These are phyloP conservation scores for Acanthosoma haemorrhoidale DNA, from an alignment of 2,888 invertebrate genomes.

Conservation along the genomic window DNA sequence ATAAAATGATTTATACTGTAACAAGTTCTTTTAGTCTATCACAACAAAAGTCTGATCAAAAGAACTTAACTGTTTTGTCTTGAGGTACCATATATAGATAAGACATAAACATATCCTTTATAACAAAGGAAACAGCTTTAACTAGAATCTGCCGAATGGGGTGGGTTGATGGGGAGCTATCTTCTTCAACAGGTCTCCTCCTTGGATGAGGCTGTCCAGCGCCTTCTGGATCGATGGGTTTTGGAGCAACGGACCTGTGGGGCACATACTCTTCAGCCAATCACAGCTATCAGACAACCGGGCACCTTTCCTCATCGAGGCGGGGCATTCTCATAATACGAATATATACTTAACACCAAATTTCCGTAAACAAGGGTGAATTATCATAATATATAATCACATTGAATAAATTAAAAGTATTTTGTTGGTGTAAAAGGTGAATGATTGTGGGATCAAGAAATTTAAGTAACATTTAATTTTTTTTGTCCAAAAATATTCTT, in stretches of 20 bases:
- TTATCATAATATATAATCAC: too few relatives aligned
- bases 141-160: slow-evolving; percentile 16
- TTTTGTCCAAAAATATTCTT: too few relatives aligned
- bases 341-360: not conserved
- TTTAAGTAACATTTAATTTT: too few relatives aligned
- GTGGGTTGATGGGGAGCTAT: slow-evolving; percentile 11
- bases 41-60: too few relatives aligned
- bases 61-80: not conserved
- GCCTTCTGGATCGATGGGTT: slow-evolving; percentile 76
- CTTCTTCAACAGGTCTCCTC: slow-evolving; percentile 44
- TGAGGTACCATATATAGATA: too few relatives aligned
- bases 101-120: too few relatives aligned
- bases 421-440: too few relatives aligned
- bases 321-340: not conserved
- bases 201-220: slow-evolving; percentile 61
- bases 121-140: not conserved
- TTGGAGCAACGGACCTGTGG: slow-evolving; percentile 54
- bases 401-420: too few relatives aligned
- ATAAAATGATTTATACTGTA: not conserved
- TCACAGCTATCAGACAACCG: slow-evolving; percentile 1
- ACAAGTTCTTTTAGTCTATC: not conserved
- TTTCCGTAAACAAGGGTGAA: too few relatives aligned
- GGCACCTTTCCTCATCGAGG: not conserved
- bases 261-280: slow-evolving; percentile 11
- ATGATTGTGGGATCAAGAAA: too few relatives aligned